These are phyloP conservation scores for Brienomyrus longianalis DNA, from an alignment of 2,113 vertebrate species.

Conservation along the genomic window DNA sequence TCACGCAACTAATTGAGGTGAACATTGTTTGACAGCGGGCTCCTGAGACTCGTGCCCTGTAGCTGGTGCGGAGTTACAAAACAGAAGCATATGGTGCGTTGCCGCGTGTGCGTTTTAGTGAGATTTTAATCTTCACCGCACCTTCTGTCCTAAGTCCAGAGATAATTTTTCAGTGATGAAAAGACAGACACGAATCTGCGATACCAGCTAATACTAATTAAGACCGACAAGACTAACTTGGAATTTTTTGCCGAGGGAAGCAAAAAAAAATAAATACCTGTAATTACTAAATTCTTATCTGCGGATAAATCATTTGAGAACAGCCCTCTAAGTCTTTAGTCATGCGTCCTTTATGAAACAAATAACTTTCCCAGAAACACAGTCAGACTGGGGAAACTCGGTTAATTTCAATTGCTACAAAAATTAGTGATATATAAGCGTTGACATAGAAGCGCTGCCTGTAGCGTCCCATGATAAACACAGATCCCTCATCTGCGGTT, in stretches of 20 bases:
- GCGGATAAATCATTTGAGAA: neutral
- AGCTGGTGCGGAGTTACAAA: neutral
- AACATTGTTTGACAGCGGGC: constrained; percentile 37
- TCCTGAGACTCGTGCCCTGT: constrained; percentile 19
- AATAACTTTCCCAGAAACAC: neutral
- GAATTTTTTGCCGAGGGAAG: neutral
- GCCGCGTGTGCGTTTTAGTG: neutral
- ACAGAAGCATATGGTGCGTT: no score
- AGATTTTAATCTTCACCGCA: neutral
- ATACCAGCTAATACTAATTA: neutral
- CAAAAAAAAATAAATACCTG: neutral
- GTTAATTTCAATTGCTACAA: neutral
- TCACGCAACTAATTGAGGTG: constrained; percentile 44
- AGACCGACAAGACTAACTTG: neutral
- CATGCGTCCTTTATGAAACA: neutral
- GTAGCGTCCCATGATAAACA: neutral
- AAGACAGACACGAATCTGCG: neutral
- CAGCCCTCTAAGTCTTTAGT: neutral
- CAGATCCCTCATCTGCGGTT: neutral
- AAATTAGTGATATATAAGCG: neutral
- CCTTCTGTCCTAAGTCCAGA: neutral
- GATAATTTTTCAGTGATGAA: neutral
- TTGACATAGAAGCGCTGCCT: neutral
- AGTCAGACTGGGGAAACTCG: neutral
- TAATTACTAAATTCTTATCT: neutral